Base-by-base conservation (phyloP, 2,797 vertebrate species). In the Anableps anableps region DNA sequence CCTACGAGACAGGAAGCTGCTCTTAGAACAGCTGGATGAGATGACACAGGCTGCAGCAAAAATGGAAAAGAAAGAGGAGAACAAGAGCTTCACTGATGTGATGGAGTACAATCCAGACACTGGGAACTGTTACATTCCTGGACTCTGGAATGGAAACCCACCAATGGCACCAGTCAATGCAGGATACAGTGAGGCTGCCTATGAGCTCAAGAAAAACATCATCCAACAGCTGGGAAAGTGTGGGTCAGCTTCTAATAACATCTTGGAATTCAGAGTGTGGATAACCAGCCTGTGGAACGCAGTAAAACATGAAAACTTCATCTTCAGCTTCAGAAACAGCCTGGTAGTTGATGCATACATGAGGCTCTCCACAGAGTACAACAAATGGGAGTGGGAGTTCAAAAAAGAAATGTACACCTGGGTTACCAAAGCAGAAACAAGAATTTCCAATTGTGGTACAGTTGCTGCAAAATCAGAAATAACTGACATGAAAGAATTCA, bases 151-250 rank as follows among this genome's bases (percentile, higher is more conserved):
- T 4, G 97, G 96, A 23, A 95, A 88, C 17, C 96, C 96, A 45
- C 96, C 97, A 62, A 97, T 96, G 96, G 96, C 96, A 4, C 86
- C 96, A 9, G 95, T 96, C 48, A 97, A 95, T 81, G 78, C 87
- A 82, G 96, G 95, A 0, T 97, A 97, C 87, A 96, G 96, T 0
- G 96, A 96, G 68, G 70, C 91, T 75, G 94, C 96, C 5, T 95
- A 93, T 71, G 95, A 96, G 1, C 78, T 97, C 47, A 97, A 96
- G 86, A 94, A 93, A 51, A 93, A 93, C 41, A 85, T 97, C 5
- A 86, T 96, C 1, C 82, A 95, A 1, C 86, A 90, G 2, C 83
- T 97, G 77, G 81, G 81, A 85, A 88, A 90, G 0, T 77, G 88
- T 84, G 36, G 82, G 53, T 86, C 86, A 29, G 58, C 72, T 9